Conservation (phyloP, 2,797 vertebrate genomes). For the Balearica regulorum region DNA sequence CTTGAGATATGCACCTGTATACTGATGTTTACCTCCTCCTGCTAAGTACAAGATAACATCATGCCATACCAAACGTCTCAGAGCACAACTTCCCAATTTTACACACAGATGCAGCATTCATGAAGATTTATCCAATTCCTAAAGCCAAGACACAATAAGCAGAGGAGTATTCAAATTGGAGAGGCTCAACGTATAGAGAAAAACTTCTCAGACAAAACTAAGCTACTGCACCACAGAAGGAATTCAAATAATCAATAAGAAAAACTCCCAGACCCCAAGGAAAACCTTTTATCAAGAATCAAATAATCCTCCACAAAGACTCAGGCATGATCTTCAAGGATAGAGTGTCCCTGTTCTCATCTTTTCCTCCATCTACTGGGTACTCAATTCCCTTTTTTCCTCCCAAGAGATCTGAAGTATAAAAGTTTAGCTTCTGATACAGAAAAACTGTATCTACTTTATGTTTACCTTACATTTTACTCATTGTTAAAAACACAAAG, state of each 20-base stretch:
- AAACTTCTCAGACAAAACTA: background rate
- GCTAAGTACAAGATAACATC: background rate
- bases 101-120: background rate
- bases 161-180: background rate
- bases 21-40: background rate
- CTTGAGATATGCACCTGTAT: background rate
- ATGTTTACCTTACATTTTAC: background rate
- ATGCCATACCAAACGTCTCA: background rate
- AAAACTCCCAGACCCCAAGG: background rate
- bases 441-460: background rate
- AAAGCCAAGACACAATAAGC: background rate
- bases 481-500: background rate
- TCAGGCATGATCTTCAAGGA: background rate
- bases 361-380: background rate
- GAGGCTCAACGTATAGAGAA: rapidly evolving
- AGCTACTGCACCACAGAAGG: background rate
- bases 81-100: background rate
- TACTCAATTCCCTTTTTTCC: background rate
- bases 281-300: background rate
- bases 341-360: background rate
- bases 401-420: background rate
- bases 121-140: background rate
- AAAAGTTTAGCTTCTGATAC: background rate
- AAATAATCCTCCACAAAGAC: background rate
- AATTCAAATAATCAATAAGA: background rate